Base-by-base conservation (phyloP, 1,140 invertebrate species). In the Dufourea novaeangliae region DNA sequence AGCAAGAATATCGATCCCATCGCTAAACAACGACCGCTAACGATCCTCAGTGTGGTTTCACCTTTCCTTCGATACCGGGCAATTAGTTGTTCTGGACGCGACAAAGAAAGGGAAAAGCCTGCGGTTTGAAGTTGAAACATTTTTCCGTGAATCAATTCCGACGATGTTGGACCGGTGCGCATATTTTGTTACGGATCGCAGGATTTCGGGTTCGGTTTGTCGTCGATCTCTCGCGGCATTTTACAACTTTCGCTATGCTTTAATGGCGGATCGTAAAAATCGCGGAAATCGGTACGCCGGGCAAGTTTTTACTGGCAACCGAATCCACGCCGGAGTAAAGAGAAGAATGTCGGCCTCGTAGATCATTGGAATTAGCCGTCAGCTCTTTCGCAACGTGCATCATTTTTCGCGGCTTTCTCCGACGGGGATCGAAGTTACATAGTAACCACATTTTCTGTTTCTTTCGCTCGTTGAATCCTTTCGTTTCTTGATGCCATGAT, bases 161-260 rank as follows among this genome's bases (percentile, higher is more conserved):
- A 7, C 39, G 25, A 68, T 61, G 34, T 57, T 39, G 20, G 14
- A 50, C 14, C 34, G 14, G 11, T 54, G 7, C 25, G 41, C 54
- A 50, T 70, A 63, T 77, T 80, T 77, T 77, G 79, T 82, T 63
- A 72, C 79, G 74, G 80, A 77, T 82, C 67, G 74, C 4, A 34
- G 68, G 29, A 52, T 71, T 63, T 72, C 32, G 50, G 20, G 1
- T n/a, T 17, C 17, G 20, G 34, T 14, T 10, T 11, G n/a, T 25
- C 20, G 56, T 17, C 25, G 46, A 32, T 46, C 52, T 7, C n/a
- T n/a, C n/a, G n/a, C n/a, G 2, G 39, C 14, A 46, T 62, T 67
- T 68, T 29, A 27, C 63, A 17, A 83, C 74, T 82, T 82, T 82
- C 67, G 62, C 81, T 52, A 25, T 52, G 27, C 50, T 56, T 37